Base-by-base conservation (phyloP, 2,113 vertebrate species). In the Carassius auratus region DNA sequence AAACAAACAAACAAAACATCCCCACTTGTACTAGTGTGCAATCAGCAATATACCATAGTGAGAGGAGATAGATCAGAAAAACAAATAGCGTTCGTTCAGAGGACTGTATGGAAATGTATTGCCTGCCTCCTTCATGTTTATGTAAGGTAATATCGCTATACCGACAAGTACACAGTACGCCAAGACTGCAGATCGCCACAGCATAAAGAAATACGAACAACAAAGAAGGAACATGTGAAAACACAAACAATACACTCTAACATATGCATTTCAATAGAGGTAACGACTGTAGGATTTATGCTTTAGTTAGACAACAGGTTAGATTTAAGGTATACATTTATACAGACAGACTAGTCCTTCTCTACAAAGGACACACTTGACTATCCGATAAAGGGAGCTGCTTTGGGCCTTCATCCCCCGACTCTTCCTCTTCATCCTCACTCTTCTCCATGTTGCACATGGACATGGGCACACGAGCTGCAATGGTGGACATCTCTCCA, bases 401-500 rank as follows among this genome's bases (percentile, higher is more conserved):
- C 50, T 26, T 81, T 38, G 85, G 50, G 33, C 74, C 26, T 76
- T 73, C 68, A 62, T 78, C 85, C 10, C 78, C 87, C 14, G 55
- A 50, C 38, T 83, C 86, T 6, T 86, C 87, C 21, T 85, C 82
- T 14, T 88, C 84, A 42, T 90, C 80, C 48, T 79, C 64, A 36
- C 76, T 83, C 23, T 87, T 88, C 45, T 85, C 73, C 61, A 62
- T 15, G 23, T 84, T 75, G 81, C 80, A 83, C 26, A 82, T 26
- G 50, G 87, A 69, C 52, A 89, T 84, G 12, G 90, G 89, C 12
- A 91, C 84, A 3, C 64, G 85, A 15, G 89, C 89, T n/a, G 90
- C 86, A 33, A 91, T 90, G 61, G 85, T 87, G 36, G 89, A 88
- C 90, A 90, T 91, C 74, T 90, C 89, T 12, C 84, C 88, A 26